Evolutionary conservation across 1,140 invertebrate genomes (phyloP).

Genomic region (Agrypnia vestita): DNA sequence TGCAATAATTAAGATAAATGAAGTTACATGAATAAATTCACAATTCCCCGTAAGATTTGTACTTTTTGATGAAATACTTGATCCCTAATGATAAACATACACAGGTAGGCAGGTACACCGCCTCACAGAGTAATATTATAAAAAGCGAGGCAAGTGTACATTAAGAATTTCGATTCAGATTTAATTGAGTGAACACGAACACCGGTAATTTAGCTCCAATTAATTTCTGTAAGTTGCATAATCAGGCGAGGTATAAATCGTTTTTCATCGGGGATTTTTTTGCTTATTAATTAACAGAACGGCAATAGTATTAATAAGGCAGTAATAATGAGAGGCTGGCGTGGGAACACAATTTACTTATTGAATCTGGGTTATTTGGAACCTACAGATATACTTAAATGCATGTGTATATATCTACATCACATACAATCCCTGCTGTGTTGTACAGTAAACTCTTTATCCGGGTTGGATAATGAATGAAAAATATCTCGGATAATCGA

Average conservation of each 20-base stretch:
- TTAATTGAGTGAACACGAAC: conserved; percentile 54
- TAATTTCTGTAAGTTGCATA: conserved; percentile 56
- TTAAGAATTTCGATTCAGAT: conserved; percentile 23
- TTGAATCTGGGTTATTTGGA: background rate
- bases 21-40: background rate
- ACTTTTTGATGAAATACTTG: background rate
- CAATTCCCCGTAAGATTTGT: background rate
- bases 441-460: too few species aligned
- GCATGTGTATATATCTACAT: too few species aligned
- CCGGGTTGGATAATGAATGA: too few species aligned
- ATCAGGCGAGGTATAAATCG: conserved; percentile 46
- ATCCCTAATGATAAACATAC: conserved; percentile 1
- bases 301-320: background rate
- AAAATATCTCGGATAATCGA: too few species aligned
- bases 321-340: conserved; percentile 15
- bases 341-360: background rate
- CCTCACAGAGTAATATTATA: background rate
- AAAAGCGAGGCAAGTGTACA: background rate
- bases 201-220: conserved; percentile 51
- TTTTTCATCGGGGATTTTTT: conserved; percentile 44
- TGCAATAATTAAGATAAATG: conserved; percentile 8
- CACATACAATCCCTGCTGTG: too few species aligned
- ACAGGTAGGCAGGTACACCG: background rate
- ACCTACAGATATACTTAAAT: too few species aligned
- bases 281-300: conserved; percentile 40